Conservation (phyloP, 2,113 vertebrate genomes). For the Nesogale talazaci region DNA sequence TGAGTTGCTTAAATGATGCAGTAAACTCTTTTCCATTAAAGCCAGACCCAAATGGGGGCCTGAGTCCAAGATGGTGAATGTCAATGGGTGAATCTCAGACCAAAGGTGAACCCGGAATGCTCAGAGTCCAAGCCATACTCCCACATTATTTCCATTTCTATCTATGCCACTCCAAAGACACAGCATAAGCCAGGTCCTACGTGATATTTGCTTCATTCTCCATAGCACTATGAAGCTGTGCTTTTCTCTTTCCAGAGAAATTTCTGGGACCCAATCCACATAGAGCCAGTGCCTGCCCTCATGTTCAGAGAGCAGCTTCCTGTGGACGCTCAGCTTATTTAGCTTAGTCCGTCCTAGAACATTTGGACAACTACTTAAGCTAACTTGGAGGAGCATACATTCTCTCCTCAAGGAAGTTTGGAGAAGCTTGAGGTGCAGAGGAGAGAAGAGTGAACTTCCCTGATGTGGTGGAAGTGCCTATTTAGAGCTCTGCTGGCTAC, state of each 20-base stretch:
- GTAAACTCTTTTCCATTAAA: background rate
- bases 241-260: background rate
- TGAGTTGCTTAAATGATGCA: fast-evolving
- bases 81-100: background rate
- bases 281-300: background rate
- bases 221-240: background rate
- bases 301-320: background rate
- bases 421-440: background rate
- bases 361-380: too few relatives aligned
- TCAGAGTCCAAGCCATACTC: background rate
- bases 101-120: background rate
- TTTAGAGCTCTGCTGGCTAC: background rate
- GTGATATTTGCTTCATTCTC: fast-evolving
- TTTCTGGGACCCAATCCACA: too few relatives aligned
- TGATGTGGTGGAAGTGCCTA: fast-evolving
- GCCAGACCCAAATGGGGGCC: background rate
- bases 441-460: background rate
- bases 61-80: background rate
- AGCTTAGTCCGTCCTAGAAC: fast-evolving
- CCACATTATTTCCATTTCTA: fast-evolving
- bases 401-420: background rate
- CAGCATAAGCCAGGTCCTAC: background rate
- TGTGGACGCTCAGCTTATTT: fast-evolving
- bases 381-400: too few relatives aligned
- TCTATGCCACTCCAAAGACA: background rate